phyloP scores from a whole-genome alignment of 2,113 vertebrate genomes.

The Melanocharis versteri region DNA sequence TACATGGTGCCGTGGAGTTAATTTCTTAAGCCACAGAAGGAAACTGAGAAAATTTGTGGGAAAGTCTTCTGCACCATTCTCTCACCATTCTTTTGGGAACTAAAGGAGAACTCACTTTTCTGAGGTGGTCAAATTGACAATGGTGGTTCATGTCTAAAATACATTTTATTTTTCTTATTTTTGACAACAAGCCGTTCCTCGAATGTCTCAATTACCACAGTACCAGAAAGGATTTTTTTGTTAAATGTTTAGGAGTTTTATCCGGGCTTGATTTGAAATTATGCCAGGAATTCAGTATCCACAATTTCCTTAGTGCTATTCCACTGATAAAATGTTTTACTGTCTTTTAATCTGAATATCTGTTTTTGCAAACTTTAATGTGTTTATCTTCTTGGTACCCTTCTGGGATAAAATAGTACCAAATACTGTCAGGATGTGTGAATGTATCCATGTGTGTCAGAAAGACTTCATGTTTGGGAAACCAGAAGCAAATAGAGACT shows the following conservation, averaged over 20 bases:
- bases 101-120: background rate
- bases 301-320: background rate
- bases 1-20: background rate
- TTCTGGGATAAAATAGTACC: background rate
- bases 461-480: background rate
- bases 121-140: background rate
- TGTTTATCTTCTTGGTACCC: background rate
- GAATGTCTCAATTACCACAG: background rate
- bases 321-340: background rate
- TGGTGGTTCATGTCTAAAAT: background rate
- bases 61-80: background rate
- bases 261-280: background rate
- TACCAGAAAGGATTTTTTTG: background rate
- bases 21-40: background rate
- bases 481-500: background rate
- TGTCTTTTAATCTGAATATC: background rate
- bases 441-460: background rate
- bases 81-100: background rate
- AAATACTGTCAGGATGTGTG: background rate
- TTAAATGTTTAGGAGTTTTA: background rate
- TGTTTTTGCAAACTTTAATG: background rate
- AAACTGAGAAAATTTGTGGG: background rate
- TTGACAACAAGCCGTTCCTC: background rate
- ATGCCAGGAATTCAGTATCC: background rate
- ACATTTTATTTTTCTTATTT: background rate